Conservation (phyloP, 1,140 invertebrate genomes). For the Diuraphis noxia region DNA sequence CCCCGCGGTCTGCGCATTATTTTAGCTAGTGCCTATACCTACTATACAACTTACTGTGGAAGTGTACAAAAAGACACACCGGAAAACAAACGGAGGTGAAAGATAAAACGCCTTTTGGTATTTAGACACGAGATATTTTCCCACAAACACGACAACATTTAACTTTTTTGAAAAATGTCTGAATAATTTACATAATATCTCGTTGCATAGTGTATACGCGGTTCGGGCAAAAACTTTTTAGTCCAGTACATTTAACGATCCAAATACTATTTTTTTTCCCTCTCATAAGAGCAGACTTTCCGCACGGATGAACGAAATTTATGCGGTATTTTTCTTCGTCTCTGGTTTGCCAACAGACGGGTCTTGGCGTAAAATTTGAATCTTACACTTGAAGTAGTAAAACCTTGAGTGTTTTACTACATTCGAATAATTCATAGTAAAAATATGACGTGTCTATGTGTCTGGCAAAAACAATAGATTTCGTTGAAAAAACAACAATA, state of each 20-base stretch:
- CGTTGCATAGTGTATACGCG: background rate
- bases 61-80: background rate
- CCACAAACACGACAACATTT: background rate
- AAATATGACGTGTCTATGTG: constrained; percentile 4
- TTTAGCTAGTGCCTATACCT: background rate
- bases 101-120: background rate
- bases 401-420: background rate
- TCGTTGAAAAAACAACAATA: background rate
- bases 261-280: background rate
- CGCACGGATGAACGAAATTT: constrained; percentile 41
- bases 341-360: constrained; percentile 6
- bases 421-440: background rate
- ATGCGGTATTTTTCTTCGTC: constrained; percentile 6
- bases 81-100: background rate
- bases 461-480: background rate
- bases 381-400: background rate
- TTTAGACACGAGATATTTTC: constrained; percentile 36
- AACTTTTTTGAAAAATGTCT: constrained; percentile 52
- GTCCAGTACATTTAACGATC: constrained; percentile 44
- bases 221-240: constrained; percentile 30
- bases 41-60: background rate
- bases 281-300: background rate
- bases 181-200: constrained; percentile 49
- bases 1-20: background rate
- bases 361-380: constrained; percentile 4